These are phyloP conservation scores for Andrena haemorrhoa DNA, from an alignment of 2,888 invertebrate species.

Conservation along the genomic window DNA sequence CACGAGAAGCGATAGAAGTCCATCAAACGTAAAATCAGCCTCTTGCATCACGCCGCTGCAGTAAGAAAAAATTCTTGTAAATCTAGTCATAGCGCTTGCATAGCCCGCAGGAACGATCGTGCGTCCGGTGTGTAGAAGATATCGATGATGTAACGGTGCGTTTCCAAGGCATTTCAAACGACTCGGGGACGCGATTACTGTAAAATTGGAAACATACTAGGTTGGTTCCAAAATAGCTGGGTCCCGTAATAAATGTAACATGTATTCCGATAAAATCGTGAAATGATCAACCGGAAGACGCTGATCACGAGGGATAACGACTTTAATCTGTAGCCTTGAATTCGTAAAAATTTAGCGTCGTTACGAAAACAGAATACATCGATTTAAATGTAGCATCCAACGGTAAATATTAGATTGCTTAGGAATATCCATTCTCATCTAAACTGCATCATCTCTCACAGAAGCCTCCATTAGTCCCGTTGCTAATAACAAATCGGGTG, in stretches of 20 bases:
- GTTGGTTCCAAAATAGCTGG: conserved; percentile 9
- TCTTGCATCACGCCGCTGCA: conserved; percentile 20
- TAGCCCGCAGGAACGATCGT: conserved; percentile 22
- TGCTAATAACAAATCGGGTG: too few relatives aligned
- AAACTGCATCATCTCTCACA: too few relatives aligned
- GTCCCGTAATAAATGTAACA: conserved; percentile 11
- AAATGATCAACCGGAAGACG: conserved; percentile 25
- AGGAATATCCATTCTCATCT: too few relatives aligned
- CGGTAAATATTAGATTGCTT: too few relatives aligned
- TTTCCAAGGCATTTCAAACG: conserved; percentile 9
- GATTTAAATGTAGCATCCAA: too few relatives aligned
- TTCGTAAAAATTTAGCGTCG: background rate
- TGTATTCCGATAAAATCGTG: conserved; percentile 32
- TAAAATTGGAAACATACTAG: conserved; percentile 25
- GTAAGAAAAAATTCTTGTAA: conserved; percentile 38
- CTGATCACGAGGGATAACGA: conserved; percentile 4
- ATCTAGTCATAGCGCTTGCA: conserved; percentile 31
- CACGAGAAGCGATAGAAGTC: conserved; percentile 1
- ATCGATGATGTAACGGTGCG: conserved; percentile 40
- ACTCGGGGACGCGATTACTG: conserved; percentile 12
- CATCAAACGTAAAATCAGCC: conserved; percentile 24
- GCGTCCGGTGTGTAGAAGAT: conserved; percentile 21
- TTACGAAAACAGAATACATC: too few relatives aligned
- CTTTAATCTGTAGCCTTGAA: background rate
- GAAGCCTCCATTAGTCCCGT: too few relatives aligned